Evolutionary conservation across 2,113 vertebrate species (phyloP).

Genomic region (Triplophysa dalaica): DNA sequence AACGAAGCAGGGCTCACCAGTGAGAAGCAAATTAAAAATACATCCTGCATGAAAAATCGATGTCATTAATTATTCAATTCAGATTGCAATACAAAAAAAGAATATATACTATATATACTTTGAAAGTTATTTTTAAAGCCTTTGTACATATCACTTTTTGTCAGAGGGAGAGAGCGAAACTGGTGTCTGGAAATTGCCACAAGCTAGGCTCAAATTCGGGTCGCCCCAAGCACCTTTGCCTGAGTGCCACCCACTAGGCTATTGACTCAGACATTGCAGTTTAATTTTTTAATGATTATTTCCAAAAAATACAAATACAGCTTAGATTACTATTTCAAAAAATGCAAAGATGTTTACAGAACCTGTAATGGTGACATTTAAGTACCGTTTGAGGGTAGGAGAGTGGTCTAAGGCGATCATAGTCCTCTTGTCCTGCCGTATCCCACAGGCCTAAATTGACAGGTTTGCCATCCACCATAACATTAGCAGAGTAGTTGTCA

Average conservation of each 20-base stretch:
- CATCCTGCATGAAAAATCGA: conserved; percentile 69
- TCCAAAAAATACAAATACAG: not conserved
- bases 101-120: not conserved
- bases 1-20: conserved; percentile 91
- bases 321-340: not conserved
- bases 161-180: no score
- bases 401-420: conserved; percentile 64
- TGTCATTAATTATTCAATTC: conserved; percentile 7
- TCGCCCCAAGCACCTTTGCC: no score
- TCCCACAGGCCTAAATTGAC: conserved; percentile 66
- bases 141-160: no score
- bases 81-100: conserved; percentile 18
- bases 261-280: no score
- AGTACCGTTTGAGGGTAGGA: conserved; percentile 64
- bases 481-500: conserved; percentile 63
- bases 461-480: conserved; percentile 65
- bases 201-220: no score
- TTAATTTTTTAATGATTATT: no score
- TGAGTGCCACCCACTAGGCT: no score
- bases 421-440: conserved; percentile 65
- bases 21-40: conserved; percentile 91
- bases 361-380: not conserved
- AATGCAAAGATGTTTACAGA: not conserved
- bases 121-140: not conserved
- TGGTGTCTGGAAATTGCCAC: no score